Conservation (phyloP, 2,888 invertebrate genomes). For the Lordiphosa fenestrarum region DNA sequence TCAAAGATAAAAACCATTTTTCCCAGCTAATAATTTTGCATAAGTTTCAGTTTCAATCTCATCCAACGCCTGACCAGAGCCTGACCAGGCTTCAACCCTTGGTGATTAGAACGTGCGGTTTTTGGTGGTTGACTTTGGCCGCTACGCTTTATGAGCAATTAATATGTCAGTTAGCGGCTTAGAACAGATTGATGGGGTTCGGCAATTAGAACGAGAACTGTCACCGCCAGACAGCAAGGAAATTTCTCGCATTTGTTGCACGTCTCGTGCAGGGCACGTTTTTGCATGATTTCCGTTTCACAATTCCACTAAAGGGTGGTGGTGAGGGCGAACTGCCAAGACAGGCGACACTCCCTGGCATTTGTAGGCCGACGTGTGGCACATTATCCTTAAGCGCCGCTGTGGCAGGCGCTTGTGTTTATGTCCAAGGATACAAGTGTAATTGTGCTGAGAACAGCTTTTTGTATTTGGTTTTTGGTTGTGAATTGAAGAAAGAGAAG, state of each 20-base stretch:
- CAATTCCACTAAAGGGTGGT: slow-evolving; percentile 5
- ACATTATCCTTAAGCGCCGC: slow-evolving; percentile 70
- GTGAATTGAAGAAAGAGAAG: slow-evolving; percentile 12
- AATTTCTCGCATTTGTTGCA: slow-evolving; percentile 32
- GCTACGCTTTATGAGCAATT: slow-evolving; percentile 50
- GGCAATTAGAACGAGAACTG: slow-evolving; percentile 49
- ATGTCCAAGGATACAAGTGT: slow-evolving; percentile 53
- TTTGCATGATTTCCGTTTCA: slow-evolving; percentile 63
- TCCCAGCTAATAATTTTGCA: slow-evolving; percentile 28
- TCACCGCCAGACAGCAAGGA: slow-evolving; percentile 47
- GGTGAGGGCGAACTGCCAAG: background rate
- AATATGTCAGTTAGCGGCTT: slow-evolving; percentile 43
- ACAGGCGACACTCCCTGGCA: slow-evolving; percentile 35
- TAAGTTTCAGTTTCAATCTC: slow-evolving; percentile 9
- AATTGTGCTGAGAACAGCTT: slow-evolving; percentile 55
- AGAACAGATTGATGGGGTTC: slow-evolving; percentile 36
- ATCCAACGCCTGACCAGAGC: slow-evolving; percentile 1
- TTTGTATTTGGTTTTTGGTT: slow-evolving; percentile 13
- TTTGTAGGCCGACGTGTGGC: slow-evolving; percentile 55
- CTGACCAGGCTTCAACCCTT: slow-evolving; percentile 15
- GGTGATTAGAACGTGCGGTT: slow-evolving; percentile 22
- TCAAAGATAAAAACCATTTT: slow-evolving; percentile 21
- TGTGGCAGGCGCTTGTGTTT: slow-evolving; percentile 53
- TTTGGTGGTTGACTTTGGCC: slow-evolving; percentile 31
- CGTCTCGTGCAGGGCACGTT: slow-evolving; percentile 65